Conservation (phyloP, 1,140 invertebrate genomes). For the Drosophila sp. region DNA sequence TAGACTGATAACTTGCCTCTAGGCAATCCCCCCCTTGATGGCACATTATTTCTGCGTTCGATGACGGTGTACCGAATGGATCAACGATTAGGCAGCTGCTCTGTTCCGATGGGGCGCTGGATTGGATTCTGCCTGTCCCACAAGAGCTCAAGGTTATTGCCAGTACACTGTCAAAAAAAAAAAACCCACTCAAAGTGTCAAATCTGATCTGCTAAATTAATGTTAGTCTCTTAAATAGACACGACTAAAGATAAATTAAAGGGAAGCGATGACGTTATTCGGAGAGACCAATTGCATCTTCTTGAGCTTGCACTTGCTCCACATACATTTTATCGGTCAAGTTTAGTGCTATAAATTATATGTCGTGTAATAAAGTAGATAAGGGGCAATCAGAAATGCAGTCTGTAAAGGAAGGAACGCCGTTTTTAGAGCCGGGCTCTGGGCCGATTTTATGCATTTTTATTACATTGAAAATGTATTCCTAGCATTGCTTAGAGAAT, state of each 20-base stretch:
- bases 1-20: slow-evolving; percentile 72
- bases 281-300: not conserved
- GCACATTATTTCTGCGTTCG: slow-evolving; percentile 67
- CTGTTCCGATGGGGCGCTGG: slow-evolving; percentile 10
- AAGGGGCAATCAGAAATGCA: slow-evolving; percentile 6
- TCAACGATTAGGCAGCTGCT: slow-evolving; percentile 5
- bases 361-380: slow-evolving; percentile 8
- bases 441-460: slow-evolving; percentile 2
- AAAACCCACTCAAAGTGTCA: not conserved
- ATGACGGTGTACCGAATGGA: slow-evolving; percentile 70
- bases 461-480: slow-evolving; percentile 3
- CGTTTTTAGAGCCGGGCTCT: not conserved
- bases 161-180: not conserved
- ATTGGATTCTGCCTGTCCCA: slow-evolving; percentile 19
- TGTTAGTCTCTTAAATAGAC: too few species aligned
- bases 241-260: too few species aligned
- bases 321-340: slow-evolving; percentile 65
- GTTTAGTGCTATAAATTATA: slow-evolving; percentile 48
- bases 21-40: slow-evolving; percentile 78
- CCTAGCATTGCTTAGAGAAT: slow-evolving; percentile 13
- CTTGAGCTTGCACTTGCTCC: slow-evolving; percentile 49
- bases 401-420: slow-evolving; percentile 1
- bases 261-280: too few species aligned
- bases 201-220: not conserved
- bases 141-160: not conserved